Evolutionary conservation across 2,888 invertebrate genomes (phyloP), one percentile per base, ranked within the genome.

Genomic region (Labia minor): DNA sequence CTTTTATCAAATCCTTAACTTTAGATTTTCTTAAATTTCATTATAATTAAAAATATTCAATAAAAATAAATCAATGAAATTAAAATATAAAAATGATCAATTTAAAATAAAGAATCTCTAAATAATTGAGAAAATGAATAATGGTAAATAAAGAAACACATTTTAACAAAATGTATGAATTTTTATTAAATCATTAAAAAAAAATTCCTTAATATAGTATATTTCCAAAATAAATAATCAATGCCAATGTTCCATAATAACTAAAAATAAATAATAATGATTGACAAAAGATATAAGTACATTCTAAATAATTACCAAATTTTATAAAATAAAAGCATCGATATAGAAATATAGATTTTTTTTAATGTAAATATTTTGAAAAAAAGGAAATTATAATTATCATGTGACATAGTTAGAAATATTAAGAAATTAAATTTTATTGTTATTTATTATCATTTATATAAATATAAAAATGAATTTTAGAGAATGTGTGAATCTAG

Each of bases 221-320:
- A n/a, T 49, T 49, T 49, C 49, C 49, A 49, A 49, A 49, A 49
- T 49, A 49, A 49, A 49, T 49, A 49, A n/a, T 49, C 16, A 49
- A 8, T 49, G 49, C 14, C 49, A 49, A 49, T 49, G 14, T 49
- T 4, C 49, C 49, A 49, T n/a, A n/a, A 11, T 49, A n/a, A 49
- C n/a, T 16, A n/a, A 49, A 8, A 49, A 49, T 49, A 49, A 49
- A 49, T 49, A 49, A 49, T n/a, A 49, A 4, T 4, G 16, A n/a
- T 49, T 49, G 2, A 49, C 49, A 49, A 49, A 49, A n/a, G 49
- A 49, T n/a, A 49, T 49, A 49, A 49, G 49, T 49, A 49, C 49
- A 8, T 14, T n/a, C 3, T 3, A 4, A 10, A 49, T 16, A 4
- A 10, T 49, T 49, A n/a, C 8, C 2, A 10, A 8, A 14, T 4